Base-by-base conservation (phyloP, 2,797 vertebrate genomes). In the Coluber constrictor region DNA sequence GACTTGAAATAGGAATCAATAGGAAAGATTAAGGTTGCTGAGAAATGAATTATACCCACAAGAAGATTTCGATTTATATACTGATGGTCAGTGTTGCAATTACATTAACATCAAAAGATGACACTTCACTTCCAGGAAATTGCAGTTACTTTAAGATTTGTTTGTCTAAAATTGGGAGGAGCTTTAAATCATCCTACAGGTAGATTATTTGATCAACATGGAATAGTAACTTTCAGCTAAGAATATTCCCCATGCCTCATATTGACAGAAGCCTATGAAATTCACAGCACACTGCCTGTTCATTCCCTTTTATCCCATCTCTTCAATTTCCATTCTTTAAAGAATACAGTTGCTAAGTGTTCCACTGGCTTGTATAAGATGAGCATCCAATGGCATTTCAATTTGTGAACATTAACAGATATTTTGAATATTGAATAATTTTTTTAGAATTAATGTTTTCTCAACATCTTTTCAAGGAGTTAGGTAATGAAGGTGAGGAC, bases 1-100 rank as follows among this genome's bases (percentile, higher is more conserved):
- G 51, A 90, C 29, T 59, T 91, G 91, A 94, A 94, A 91, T 23
- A 88, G 47, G 93, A 92, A 96, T 94, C 95, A 95, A 93, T 93
- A 95, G 61, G 5, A 87, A 70, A 88, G 37, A 95, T 86, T 3
- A 92, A 59, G 60, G 87, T 54, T 29, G 66, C 86, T 94, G 92
- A 92, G 89, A 94, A 94, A 96, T 90, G 91, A 32, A 83, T 8
- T 94, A 88, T 7, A 27, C 79, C 27, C 79, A 61, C 91, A 86
- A 29, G 94, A 95, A 86, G 91, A 91, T 83, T 94, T 93, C 79
- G 89, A 90, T 94, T 55, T 93, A 56, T 9, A 27, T 86, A n/a
- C 51, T 92, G 90, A 92, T 91, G 92, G 94, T 66, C 1, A 66
- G 9, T n/a, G 87, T 57, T 88, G 93, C 70, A 93, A 95, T 94